Evolutionary conservation across 1,140 invertebrate species (phyloP), one percentile per base, ranked within the genome.

Genomic region (Gryllus bimaculatus): DNA sequence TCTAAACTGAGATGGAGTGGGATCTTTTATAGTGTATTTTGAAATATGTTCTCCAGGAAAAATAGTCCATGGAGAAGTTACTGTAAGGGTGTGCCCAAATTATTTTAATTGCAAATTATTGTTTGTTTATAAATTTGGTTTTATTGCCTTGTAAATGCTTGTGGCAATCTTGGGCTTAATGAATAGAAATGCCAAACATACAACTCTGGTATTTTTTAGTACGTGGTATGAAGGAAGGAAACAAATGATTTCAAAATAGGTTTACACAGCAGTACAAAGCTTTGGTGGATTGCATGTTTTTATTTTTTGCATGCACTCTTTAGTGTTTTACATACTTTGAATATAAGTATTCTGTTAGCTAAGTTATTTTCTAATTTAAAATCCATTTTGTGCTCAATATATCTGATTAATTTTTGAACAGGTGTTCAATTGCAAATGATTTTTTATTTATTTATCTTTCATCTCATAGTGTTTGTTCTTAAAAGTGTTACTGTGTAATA

Each of bases 271-370:
- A 77, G 76, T 49, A n/a, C 47, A 77, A 20, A 15, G 48, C 76
- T 77, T 77, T 49, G 48, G n/a, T 18, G 47, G 76, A 49, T n/a
- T 77, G 48, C 76, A 49, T 18, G n/a, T 77, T 47, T 47, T 76
- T 8, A 12, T 66, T 66, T 66, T 66, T 66, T 66, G 10, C 54
- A 10, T 18, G 54, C 18, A 18, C 54, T 13, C 54, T 66, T 66
- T 10, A 13, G 18, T 66, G 10, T 18, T 13, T 13, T 13, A 13
- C 54, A 10, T 66, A 18, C 10, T 18, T 13, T 66, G 54, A 66
- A 18, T 66, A 18, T 18, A 66, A 66, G 54, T 66, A 66, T 13
- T 66, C 54, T 66, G 54, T 66, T 13, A 66, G 10, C 54, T 66
- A 66, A 13, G 54, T 66, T 10, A 66, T 66, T 66, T 66, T 18